phyloP scores from a whole-genome alignment of 2,113 vertebrate species.

The Bos indicus region DNA sequence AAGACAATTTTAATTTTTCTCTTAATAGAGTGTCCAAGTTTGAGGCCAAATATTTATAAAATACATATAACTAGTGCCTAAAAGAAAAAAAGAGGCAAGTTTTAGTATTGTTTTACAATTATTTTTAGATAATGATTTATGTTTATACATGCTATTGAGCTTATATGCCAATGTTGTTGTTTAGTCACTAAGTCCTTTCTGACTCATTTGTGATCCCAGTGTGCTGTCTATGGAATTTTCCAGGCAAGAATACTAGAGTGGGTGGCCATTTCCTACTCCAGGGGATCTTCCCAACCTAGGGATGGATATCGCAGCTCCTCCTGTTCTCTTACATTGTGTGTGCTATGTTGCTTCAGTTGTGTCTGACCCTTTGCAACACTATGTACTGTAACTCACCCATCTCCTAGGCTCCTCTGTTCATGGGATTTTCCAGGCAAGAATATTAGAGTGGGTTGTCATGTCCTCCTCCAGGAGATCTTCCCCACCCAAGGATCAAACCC shows the following conservation, averaged over 20 bases:
- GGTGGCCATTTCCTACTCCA: background rate
- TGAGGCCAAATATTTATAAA: background rate
- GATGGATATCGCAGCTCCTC: background rate
- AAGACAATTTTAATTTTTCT: background rate
- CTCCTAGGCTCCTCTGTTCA: background rate
- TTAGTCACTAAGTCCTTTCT: background rate
- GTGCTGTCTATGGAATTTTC: background rate
- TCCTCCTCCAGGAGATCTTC: background rate
- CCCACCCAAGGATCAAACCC: background rate
- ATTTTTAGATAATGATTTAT: background rate
- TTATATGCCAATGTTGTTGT: background rate
- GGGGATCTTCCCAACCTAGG: background rate
- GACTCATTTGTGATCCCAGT: background rate
- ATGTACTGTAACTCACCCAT: background rate
- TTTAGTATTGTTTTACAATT: background rate
- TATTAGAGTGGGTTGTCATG: background rate
- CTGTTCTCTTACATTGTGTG: background rate
- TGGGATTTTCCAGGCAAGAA: background rate
- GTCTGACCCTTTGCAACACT: background rate
- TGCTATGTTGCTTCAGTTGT: background rate
- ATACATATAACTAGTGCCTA: background rate
- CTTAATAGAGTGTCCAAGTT: background rate
- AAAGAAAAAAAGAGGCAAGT: background rate
- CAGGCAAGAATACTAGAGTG: background rate
- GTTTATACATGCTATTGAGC: background rate